Conservation (phyloP, 2,797 vertebrate genomes). For the Thaleichthys pacificus region DNA sequence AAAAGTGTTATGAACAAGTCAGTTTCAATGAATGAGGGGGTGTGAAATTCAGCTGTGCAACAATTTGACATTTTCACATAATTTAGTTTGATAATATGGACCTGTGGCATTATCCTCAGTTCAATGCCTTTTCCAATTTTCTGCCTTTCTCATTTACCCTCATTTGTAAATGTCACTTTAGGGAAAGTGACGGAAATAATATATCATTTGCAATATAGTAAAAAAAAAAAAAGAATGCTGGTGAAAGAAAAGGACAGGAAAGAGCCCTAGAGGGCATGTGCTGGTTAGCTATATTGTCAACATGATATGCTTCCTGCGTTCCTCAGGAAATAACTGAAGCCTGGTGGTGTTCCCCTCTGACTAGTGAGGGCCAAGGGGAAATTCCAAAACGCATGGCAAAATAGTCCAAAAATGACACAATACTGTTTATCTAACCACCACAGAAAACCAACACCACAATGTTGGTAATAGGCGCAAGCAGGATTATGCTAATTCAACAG, state of each 20-base stretch:
- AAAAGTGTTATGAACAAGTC: slow-evolving; percentile 45
- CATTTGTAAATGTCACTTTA: slow-evolving; percentile 79
- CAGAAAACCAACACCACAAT: background rate
- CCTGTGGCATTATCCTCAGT: slow-evolving; percentile 74
- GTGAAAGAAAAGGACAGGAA: background rate
- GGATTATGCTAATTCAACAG: slow-evolving; percentile 32
- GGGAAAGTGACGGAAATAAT: slow-evolving; percentile 62
- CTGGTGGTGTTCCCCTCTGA: slow-evolving; percentile 46
- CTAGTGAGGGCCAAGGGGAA: slow-evolving; percentile 39
- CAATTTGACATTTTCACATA: slow-evolving; percentile 75
- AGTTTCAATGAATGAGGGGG: slow-evolving; percentile 51
- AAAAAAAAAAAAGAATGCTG: slow-evolving; percentile 30
- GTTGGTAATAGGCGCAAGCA: background rate
- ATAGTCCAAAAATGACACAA: background rate
- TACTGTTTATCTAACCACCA: slow-evolving; percentile 13
- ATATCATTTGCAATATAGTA: slow-evolving; percentile 56
- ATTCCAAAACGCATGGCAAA: slow-evolving; percentile 41
- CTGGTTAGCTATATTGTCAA: slow-evolving; percentile 43
- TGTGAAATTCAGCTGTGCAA: slow-evolving; percentile 59
- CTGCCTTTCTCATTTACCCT: slow-evolving; percentile 71
- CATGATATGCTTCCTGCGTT: slow-evolving; percentile 37
- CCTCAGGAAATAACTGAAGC: slow-evolving; percentile 55
- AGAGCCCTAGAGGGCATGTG: slow-evolving; percentile 12
- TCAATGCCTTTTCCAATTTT: slow-evolving; percentile 75
- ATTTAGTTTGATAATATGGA: slow-evolving; percentile 73